Conservation (phyloP, 2,797 vertebrate species). For the Ataeniobius toweri region DNA sequence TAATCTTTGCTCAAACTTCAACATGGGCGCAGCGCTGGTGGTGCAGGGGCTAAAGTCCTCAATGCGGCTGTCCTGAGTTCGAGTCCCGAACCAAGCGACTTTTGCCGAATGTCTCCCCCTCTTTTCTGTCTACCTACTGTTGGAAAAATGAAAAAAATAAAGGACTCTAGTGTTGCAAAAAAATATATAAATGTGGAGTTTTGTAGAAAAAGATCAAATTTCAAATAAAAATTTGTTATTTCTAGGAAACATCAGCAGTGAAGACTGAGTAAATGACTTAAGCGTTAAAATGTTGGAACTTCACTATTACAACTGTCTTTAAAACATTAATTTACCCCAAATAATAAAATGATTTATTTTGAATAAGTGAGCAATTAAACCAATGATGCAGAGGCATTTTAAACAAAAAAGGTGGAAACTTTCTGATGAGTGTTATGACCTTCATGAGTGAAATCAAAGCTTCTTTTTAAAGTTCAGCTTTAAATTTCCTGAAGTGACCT, state of each 20-base stretch:
- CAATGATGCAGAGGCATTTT: background rate
- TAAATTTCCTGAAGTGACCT: background rate
- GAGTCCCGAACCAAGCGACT: too few relatives aligned
- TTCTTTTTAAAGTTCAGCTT: background rate
- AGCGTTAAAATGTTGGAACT: background rate
- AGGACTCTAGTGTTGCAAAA: background rate
- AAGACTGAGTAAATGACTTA: background rate
- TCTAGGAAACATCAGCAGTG: background rate
- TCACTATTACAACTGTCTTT: background rate
- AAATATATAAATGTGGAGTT: background rate
- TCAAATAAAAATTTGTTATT: background rate
- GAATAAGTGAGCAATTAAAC: too few relatives aligned
- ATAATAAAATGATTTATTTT: background rate
- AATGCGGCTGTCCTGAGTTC: too few relatives aligned
- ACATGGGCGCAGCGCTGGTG: too few relatives aligned
- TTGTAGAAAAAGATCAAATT: background rate
- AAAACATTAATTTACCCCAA: background rate
- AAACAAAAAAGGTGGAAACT: background rate
- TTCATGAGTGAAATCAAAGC: background rate
- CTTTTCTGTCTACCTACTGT: too few relatives aligned
- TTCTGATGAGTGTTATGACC: background rate
- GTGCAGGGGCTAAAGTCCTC: too few relatives aligned
- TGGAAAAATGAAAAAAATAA: too few relatives aligned
- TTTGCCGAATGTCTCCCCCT: too few relatives aligned
- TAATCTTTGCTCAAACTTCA: background rate